These are phyloP conservation scores for Thalpophila matura DNA, from an alignment of 2,888 invertebrate genomes.

Conservation along the genomic window DNA sequence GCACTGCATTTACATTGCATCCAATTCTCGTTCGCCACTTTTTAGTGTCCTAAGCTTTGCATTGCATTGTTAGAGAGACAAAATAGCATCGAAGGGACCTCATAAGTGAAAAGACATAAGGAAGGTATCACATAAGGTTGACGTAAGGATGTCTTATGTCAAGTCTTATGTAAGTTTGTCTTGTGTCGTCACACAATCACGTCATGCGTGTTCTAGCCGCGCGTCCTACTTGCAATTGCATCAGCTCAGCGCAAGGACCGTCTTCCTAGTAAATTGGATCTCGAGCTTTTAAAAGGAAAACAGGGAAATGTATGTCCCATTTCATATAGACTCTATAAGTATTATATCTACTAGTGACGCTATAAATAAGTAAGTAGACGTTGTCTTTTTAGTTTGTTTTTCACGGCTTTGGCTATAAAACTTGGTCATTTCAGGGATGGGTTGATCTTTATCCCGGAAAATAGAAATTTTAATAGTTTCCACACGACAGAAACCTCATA, in stretches of 20 bases:
- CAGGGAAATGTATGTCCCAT: constrained; percentile 3
- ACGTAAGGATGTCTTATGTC: neutral
- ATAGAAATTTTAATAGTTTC: no score
- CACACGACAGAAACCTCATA: no score
- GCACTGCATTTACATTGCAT: no score
- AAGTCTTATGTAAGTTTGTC: constrained; percentile 8
- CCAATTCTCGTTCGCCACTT: no score
- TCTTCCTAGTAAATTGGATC: constrained; percentile 34
- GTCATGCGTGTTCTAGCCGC: constrained; percentile 10
- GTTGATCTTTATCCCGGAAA: no score
- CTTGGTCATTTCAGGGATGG: no score
- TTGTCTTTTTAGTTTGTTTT: neutral
- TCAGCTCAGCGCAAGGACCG: constrained; percentile 11
- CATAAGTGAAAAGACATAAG: no score
- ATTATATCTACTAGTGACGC: neutral
- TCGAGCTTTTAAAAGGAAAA: constrained; percentile 13
- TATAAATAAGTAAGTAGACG: neutral
- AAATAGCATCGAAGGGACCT: no score
- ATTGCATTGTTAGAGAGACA: no score
- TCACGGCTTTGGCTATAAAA: no score
- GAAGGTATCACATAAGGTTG: neutral
- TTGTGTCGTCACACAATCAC: constrained; percentile 27
- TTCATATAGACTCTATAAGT: neutral
- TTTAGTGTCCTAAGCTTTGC: no score
- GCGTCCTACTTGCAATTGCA: constrained; percentile 42